Conservation (phyloP, 2,888 invertebrate species). For the Drosophila nr. perissopoda region DNA sequence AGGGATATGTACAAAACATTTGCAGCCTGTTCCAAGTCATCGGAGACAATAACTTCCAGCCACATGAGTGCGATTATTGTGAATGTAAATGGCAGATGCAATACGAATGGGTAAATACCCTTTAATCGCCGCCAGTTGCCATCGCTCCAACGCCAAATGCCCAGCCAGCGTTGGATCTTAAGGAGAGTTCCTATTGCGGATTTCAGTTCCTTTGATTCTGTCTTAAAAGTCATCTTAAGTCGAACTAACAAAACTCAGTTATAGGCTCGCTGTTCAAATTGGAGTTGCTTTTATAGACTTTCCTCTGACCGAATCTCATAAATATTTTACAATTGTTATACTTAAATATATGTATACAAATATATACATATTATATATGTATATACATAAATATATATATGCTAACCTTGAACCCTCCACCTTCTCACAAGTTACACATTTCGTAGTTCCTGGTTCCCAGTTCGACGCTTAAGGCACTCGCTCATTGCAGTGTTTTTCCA, state of each 20-base stretch:
- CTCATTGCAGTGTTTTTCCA: neutral
- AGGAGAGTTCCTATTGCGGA: constrained; percentile 34
- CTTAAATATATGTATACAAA: neutral
- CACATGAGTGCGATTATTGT: constrained; percentile 62
- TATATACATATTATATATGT: neutral
- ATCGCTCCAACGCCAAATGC: constrained; percentile 47
- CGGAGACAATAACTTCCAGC: constrained; percentile 55
- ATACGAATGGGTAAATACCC: constrained; percentile 38
- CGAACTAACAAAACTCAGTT: constrained; percentile 6
- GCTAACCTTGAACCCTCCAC: neutral
- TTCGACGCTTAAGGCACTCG: neutral
- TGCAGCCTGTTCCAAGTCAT: constrained; percentile 54
- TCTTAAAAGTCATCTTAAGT: constrained; percentile 16
- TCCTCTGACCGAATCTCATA: neutral
- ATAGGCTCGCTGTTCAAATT: neutral
- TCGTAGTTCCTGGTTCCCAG: neutral
- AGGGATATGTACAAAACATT: constrained; percentile 72
- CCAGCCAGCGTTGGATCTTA: constrained; percentile 37
- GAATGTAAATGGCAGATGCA: constrained; percentile 66
- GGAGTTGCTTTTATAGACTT: constrained; percentile 57
- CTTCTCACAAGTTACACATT: neutral
- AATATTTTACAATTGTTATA: constrained; percentile 14
- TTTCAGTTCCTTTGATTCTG: constrained; percentile 38
- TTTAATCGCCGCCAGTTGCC: constrained; percentile 10
- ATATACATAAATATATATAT: neutral